Evolutionary conservation across 2,113 vertebrate species (phyloP).

Genomic region (Steatornis caripensis): DNA sequence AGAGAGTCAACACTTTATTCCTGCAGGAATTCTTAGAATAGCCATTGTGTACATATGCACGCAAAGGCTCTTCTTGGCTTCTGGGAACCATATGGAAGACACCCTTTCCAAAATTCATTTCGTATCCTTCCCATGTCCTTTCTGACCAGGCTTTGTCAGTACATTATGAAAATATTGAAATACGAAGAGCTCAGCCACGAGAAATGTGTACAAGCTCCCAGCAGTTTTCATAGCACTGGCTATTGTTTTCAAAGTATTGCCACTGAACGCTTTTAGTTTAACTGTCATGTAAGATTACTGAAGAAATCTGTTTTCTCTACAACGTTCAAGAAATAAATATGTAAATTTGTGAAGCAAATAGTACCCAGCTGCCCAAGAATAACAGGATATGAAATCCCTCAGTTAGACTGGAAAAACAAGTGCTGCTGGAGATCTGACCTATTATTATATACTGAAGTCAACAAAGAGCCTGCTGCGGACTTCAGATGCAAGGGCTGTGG

Average conservation of each 20-base stretch:
- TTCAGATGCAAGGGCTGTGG: background rate
- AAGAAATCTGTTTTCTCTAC: background rate
- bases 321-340: background rate
- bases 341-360: background rate
- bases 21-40: background rate
- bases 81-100: background rate
- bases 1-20: background rate
- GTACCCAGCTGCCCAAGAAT: background rate
- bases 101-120: background rate
- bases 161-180: background rate
- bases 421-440: background rate
- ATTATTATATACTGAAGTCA: background rate
- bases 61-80: background rate
- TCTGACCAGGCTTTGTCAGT: background rate
- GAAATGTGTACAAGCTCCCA: background rate
- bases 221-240: background rate
- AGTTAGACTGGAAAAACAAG: background rate
- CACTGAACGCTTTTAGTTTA: background rate
- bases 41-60: background rate
- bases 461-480: background rate
- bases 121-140: background rate
- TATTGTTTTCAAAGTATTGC: background rate
- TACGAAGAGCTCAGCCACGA: background rate
- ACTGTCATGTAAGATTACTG: background rate
- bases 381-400: background rate